Conservation (phyloP, 1,140 invertebrate genomes). For the Zaprionus davidi region DNA sequence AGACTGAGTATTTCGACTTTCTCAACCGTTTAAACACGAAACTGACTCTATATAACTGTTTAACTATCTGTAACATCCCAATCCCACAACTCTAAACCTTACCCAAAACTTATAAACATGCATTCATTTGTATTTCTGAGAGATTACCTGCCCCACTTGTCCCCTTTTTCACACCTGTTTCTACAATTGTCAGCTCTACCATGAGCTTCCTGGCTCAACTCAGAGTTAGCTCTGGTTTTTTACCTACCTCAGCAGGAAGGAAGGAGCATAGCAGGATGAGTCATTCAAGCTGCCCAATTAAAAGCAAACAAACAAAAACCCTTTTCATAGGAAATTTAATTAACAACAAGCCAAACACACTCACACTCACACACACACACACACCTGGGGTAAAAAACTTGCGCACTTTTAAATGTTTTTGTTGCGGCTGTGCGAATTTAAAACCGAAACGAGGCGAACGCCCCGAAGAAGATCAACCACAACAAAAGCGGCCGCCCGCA, state of each 20-base stretch:
- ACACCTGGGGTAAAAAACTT: slow-evolving; percentile 28
- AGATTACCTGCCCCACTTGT: background rate
- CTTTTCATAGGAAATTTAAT: slow-evolving; percentile 52
- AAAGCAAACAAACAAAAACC: slow-evolving; percentile 35
- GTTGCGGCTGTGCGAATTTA: slow-evolving; percentile 48
- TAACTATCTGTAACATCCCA: background rate
- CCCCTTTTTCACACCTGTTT: background rate
- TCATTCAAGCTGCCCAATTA: slow-evolving; percentile 16
- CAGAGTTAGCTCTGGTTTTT: background rate
- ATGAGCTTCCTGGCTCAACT: background rate
- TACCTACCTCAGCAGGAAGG: slow-evolving; percentile 3
- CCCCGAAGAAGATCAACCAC: slow-evolving; percentile 57
- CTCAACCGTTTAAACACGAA: no score
- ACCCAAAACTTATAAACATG: no score
- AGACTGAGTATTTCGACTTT: no score
- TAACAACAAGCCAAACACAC: slow-evolving; percentile 44
- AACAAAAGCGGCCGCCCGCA: slow-evolving; percentile 50
- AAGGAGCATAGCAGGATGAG: slow-evolving; percentile 1
- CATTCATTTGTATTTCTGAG: no score
- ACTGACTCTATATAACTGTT: background rate
- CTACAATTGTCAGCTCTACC: background rate
- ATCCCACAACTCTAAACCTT: no score
- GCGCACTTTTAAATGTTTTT: slow-evolving; percentile 63
- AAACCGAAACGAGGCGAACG: slow-evolving; percentile 1
- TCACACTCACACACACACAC: slow-evolving; percentile 10